Percentiles rank a stretch among this genome's conserved stretches.
Evolutionary conservation across 2,888 invertebrate species (phyloP).

Genomic region (Notodonta ziczac): DNA sequence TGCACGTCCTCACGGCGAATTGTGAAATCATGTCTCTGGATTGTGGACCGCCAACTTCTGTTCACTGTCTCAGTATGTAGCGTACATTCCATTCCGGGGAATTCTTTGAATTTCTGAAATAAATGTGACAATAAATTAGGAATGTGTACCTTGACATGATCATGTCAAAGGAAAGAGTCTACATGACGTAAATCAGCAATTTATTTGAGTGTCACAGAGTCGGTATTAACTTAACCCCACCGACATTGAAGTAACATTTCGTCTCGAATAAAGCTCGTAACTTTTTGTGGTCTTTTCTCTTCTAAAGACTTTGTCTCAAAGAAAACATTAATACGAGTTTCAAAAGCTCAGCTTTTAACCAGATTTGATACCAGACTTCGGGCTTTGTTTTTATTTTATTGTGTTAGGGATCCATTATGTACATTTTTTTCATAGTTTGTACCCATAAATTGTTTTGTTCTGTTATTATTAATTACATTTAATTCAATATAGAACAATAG

Average conservation of each 20-base stretch:
- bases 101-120: slow-evolving; percentile 23
- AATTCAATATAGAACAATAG: not conserved
- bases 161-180: slow-evolving; percentile 44
- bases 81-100: slow-evolving; percentile 7
- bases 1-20: slow-evolving; percentile 18
- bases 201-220: slow-evolving; percentile 59
- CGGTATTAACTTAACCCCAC: slow-evolving; percentile 57
- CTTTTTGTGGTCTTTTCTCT: slow-evolving; percentile 57
- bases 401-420: slow-evolving; percentile 3
- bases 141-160: slow-evolving; percentile 31
- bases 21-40: slow-evolving; percentile 40
- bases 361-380: slow-evolving; percentile 25
- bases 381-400: slow-evolving; percentile 17
- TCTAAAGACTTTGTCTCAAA: slow-evolving; percentile 39
- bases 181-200: slow-evolving; percentile 60
- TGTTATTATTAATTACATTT: not conserved
- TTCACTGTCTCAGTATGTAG: slow-evolving; percentile 17
- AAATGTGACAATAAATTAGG: slow-evolving; percentile 30
- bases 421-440: not conserved
- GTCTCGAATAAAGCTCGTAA: slow-evolving; percentile 56
- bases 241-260: slow-evolving; percentile 63
- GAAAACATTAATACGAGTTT: slow-evolving; percentile 35
- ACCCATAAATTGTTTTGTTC: not conserved
- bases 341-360: slow-evolving; percentile 45
- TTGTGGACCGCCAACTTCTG: slow-evolving; percentile 32